Percentiles rank a stretch among this genome's conserved stretches.
These are phyloP conservation scores for Hyaena hyaena DNA, from an alignment of 2,113 vertebrate genomes.

Conservation along the genomic window DNA sequence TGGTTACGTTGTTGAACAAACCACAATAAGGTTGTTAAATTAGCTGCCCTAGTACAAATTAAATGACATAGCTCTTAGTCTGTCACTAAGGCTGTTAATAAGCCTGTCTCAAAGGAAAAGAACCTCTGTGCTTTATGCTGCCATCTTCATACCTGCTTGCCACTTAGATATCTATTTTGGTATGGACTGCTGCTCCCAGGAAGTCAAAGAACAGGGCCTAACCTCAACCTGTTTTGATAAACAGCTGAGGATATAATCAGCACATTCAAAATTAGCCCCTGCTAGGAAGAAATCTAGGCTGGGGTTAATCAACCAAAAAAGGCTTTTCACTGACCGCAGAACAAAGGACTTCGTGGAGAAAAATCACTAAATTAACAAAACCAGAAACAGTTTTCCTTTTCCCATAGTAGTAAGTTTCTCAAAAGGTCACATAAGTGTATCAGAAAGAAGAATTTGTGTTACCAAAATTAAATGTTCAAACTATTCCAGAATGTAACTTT, in stretches of 20 bases:
- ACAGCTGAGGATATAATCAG: background rate
- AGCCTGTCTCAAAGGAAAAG: background rate
- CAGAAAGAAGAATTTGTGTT: background rate
- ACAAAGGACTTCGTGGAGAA: background rate
- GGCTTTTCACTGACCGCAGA: background rate
- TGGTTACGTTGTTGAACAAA: background rate
- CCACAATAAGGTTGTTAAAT: background rate
- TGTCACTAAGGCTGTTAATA: background rate
- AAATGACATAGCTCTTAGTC: background rate
- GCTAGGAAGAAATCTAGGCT: background rate
- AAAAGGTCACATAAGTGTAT: background rate
- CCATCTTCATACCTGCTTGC: background rate
- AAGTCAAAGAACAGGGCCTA: background rate
- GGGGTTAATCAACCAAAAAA: background rate
- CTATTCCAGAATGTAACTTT: background rate
- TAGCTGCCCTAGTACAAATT: background rate
- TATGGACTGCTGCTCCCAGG: background rate
- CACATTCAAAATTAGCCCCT: background rate
- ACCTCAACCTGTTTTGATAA: background rate
- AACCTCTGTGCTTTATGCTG: background rate
- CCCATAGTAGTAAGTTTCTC: background rate
- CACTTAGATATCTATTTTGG: background rate
- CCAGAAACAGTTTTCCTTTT: background rate
- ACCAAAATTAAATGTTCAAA: constrained; percentile 16
- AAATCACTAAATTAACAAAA: constrained; percentile 15